Conservation (phyloP, 2,797 vertebrate genomes). For the Oophaga sylvatica region DNA sequence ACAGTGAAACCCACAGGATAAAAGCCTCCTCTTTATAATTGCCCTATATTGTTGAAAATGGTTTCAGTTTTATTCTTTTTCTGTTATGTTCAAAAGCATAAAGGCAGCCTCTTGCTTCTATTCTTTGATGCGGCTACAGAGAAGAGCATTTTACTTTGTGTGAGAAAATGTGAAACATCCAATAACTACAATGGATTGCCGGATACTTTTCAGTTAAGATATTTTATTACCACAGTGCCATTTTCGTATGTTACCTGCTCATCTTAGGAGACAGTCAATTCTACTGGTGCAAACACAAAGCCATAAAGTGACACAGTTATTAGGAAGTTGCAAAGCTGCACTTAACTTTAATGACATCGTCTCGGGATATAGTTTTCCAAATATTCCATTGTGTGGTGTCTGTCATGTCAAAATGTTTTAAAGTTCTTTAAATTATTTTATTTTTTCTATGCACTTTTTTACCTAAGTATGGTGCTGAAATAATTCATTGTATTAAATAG, state of each 20-base stretch:
- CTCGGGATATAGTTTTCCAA: not conserved
- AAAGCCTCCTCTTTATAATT: conserved; percentile 56
- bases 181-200: conserved; percentile 52
- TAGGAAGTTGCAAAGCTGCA: conserved; percentile 10
- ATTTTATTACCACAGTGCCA: conserved; percentile 52
- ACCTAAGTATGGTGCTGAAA: not conserved
- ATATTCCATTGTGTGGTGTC: not conserved
- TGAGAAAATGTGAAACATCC: conserved; percentile 58
- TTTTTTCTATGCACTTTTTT: not conserved
- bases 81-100: conserved; percentile 56
- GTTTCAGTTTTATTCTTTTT: conserved; percentile 59
- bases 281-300: not conserved
- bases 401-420: not conserved
- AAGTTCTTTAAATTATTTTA: not conserved
- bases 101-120: conserved; percentile 44
- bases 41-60: conserved; percentile 58
- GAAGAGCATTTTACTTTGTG: conserved; percentile 56
- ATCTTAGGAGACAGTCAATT: conserved; percentile 19
- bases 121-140: conserved; percentile 61
- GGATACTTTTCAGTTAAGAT: conserved; percentile 51
- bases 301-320: conserved; percentile 17
- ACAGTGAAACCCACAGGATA: conserved; percentile 46
- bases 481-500: no score
- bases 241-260: conserved; percentile 33
- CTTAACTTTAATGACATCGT: conserved; percentile 5